phyloP scores from a whole-genome alignment of 2,113 vertebrate genomes.

The Nothoprocta perdicaria region DNA sequence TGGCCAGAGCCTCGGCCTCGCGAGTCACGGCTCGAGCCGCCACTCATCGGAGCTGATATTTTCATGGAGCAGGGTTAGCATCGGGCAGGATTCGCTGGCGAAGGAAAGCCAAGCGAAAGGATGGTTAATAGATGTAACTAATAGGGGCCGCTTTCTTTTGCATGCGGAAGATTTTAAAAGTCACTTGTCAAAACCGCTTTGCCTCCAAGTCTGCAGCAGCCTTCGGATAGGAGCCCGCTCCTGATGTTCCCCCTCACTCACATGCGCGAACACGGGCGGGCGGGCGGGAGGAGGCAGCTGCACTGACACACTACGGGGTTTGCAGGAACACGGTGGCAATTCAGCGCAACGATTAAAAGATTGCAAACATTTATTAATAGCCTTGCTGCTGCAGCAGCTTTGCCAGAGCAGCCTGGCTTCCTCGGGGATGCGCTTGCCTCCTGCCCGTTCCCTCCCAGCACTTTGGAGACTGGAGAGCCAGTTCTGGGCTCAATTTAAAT shows the following conservation, averaged over 20 bases:
- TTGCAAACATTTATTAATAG: constrained; percentile 74
- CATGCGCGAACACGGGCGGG: constrained; percentile 56
- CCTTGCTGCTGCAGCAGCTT: constrained; percentile 59
- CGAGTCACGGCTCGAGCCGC: background rate
- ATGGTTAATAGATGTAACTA: background rate
- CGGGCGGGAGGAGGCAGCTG: constrained; percentile 57
- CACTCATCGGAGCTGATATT: background rate
- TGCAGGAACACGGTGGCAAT: constrained; percentile 65
- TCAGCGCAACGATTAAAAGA: constrained; percentile 70
- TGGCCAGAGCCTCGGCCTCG: accelerated
- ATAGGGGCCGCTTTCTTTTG: background rate
- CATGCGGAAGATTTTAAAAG: constrained; percentile 49
- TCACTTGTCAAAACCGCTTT: constrained; percentile 61
- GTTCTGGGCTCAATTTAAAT: background rate
- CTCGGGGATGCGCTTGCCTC: constrained; percentile 34
- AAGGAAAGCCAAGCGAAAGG: background rate
- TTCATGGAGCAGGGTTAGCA: background rate
- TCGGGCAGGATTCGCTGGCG: background rate
- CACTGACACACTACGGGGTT: constrained; percentile 53
- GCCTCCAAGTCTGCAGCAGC: constrained; percentile 33
- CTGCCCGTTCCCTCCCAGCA: background rate
- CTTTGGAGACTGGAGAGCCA: background rate
- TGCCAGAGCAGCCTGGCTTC: constrained; percentile 44
- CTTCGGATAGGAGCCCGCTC: constrained; percentile 44
- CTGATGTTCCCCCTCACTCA: constrained; percentile 70